Conservation (phyloP, 2,888 invertebrate genomes). For the Phragmatobia fuliginosa region DNA sequence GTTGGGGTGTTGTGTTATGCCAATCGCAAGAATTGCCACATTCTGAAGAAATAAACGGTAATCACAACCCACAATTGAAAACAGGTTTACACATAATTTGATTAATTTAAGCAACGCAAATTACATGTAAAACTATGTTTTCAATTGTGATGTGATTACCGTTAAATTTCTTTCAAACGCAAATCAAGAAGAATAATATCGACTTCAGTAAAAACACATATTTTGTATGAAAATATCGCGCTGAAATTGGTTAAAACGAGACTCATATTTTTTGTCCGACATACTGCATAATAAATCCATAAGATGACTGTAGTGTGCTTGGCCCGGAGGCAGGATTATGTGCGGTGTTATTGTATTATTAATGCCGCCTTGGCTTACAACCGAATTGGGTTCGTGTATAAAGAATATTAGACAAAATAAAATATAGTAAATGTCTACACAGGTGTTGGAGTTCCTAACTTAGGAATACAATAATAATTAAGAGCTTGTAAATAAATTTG, state of each 20-base stretch:
- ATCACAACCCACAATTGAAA: too few relatives aligned
- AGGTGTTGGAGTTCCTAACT: background rate
- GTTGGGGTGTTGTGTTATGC: too few relatives aligned
- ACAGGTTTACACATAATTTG: too few relatives aligned
- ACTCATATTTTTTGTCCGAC: constrained; percentile 38
- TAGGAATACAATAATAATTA: background rate
- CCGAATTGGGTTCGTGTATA: constrained; percentile 20
- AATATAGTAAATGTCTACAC: constrained; percentile 13
- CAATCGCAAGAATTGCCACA: too few relatives aligned
- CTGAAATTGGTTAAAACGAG: constrained; percentile 22
- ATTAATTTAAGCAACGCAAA: too few relatives aligned
- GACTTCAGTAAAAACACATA: background rate
- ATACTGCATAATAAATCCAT: constrained; percentile 54
- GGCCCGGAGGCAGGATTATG: constrained; percentile 30
- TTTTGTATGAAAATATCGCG: constrained; percentile 12
- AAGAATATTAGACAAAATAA: constrained; percentile 12
- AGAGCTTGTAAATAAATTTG: background rate
- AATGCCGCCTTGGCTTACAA: constrained; percentile 29
- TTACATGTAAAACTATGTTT: too few relatives aligned
- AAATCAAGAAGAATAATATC: background rate
- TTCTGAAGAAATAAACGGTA: too few relatives aligned
- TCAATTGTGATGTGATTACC: too few relatives aligned
- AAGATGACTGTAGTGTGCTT: constrained; percentile 48
- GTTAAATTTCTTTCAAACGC: background rate
- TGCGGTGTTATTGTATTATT: constrained; percentile 53